phyloP scores from a whole-genome alignment of 2,113 vertebrate species.

The Pycnonotus jocosus region DNA sequence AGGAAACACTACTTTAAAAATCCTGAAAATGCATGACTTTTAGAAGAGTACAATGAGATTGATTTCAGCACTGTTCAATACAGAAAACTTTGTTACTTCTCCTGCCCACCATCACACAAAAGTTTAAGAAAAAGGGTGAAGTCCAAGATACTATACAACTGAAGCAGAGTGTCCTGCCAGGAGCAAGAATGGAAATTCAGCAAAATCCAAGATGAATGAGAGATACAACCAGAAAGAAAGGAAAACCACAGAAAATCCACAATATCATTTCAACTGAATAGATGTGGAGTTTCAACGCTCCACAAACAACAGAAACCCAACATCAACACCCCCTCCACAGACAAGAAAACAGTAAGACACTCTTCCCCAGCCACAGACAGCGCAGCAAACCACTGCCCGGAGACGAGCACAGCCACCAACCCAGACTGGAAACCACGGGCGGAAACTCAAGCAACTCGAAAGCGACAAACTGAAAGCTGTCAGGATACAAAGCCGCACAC shows the following conservation, averaged over 20 bases:
- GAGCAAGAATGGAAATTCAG: fast-evolving
- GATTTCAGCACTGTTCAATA: fast-evolving
- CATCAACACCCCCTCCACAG: fast-evolving
- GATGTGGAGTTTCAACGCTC: fast-evolving
- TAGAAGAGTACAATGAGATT: fast-evolving
- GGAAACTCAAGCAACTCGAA: neutral
- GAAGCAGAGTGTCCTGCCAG: fast-evolving
- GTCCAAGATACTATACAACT: fast-evolving
- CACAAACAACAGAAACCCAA: fast-evolving
- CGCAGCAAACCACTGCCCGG: fast-evolving
- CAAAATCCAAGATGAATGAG: fast-evolving
- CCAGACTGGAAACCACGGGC: neutral
- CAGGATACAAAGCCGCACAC: neutral
- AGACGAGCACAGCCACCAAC: no score
- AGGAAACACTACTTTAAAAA: fast-evolving
- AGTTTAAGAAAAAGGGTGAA: fast-evolving
- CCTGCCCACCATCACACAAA: fast-evolving
- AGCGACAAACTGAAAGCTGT: neutral
- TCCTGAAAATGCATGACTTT: fast-evolving
- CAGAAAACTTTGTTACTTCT: fast-evolving
- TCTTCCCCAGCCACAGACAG: fast-evolving
- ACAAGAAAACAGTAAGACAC: fast-evolving
- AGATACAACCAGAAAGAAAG: fast-evolving
- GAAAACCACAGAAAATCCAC: fast-evolving
- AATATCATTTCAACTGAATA: fast-evolving